Percentiles rank a stretch among this genome's conserved stretches.
phyloP scores from a whole-genome alignment of 2,888 invertebrate species.

The Yponomeuta evonymella region DNA sequence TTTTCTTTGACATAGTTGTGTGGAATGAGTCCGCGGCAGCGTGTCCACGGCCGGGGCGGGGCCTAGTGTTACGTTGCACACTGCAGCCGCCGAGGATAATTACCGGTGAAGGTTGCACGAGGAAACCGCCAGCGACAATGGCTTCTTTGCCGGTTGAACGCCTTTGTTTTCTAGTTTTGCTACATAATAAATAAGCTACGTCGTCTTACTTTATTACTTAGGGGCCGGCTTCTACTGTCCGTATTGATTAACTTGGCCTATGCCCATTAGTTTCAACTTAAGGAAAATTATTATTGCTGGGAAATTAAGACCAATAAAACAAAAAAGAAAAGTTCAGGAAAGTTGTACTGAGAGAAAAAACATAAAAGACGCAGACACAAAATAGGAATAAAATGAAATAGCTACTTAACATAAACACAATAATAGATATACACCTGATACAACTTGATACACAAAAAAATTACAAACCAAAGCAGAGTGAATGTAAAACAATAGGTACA shows the following conservation, averaged over 20 bases:
- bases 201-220: slow-evolving; percentile 11
- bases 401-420: slow-evolving; percentile 6
- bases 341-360: slow-evolving; percentile 21
- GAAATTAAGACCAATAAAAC: slow-evolving; percentile 26
- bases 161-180: slow-evolving; percentile 26
- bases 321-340: slow-evolving; percentile 24
- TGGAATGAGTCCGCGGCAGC: neutral
- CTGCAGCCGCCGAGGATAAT: slow-evolving; percentile 31
- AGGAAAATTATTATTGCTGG: neutral
- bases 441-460: neutral
- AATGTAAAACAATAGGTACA: slow-evolving; percentile 25
- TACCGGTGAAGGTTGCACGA: slow-evolving; percentile 50
- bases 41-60: slow-evolving; percentile 3
- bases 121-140: slow-evolving; percentile 46
- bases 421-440: neutral
- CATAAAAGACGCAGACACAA: neutral
- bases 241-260: slow-evolving; percentile 13
- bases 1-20: slow-evolving; percentile 7
- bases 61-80: slow-evolving; percentile 1
- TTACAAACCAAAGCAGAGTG: slow-evolving; percentile 21
- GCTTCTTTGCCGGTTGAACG: slow-evolving; percentile 42
- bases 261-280: slow-evolving; percentile 18
- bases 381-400: neutral
- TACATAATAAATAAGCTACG: slow-evolving; percentile 12
- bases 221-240: neutral